Evolutionary conservation across 2,113 vertebrate genomes (phyloP).

Genomic region (Xiphophorus maculatus): DNA sequence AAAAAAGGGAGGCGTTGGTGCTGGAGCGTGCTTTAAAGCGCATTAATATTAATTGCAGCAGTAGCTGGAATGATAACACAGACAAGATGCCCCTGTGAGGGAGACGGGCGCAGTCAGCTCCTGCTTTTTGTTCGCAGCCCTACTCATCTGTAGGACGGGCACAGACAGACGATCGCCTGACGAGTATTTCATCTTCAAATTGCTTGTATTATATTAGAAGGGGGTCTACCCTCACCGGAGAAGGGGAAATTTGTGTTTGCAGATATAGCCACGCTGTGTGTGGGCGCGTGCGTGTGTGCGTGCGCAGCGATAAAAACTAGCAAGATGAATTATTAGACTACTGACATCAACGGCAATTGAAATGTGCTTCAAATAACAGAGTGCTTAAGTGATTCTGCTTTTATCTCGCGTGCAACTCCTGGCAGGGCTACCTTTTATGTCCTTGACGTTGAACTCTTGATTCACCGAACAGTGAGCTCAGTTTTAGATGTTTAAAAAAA

Average conservation of each 20-base stretch:
- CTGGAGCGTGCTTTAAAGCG: slow-evolving; percentile 76
- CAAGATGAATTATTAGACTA: slow-evolving; percentile 66
- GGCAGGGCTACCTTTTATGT: slow-evolving; percentile 70
- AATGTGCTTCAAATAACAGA: slow-evolving; percentile 72
- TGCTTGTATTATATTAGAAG: slow-evolving; percentile 66
- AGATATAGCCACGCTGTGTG: slow-evolving; percentile 27
- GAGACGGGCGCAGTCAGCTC: slow-evolving; percentile 55
- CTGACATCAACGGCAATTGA: slow-evolving; percentile 70
- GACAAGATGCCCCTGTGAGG: slow-evolving; percentile 70
- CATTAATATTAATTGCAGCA: slow-evolving; percentile 83
- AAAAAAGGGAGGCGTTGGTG: slow-evolving; percentile 59
- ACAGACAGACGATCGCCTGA: slow-evolving; percentile 51
- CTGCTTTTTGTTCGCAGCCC: slow-evolving; percentile 58
- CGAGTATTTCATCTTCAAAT: slow-evolving; percentile 67
- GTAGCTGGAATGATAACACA: slow-evolving; percentile 73
- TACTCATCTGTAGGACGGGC: slow-evolving; percentile 53
- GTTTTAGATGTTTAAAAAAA: slow-evolving; percentile 68
- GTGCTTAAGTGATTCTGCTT: slow-evolving; percentile 71
- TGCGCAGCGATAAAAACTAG: slow-evolving; percentile 44
- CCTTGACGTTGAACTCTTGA: slow-evolving; percentile 65
- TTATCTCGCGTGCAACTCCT: slow-evolving; percentile 68
- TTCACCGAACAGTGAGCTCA: slow-evolving; percentile 70
- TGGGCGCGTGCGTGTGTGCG: neutral
- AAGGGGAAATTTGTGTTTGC: slow-evolving; percentile 55
- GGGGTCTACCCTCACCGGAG: slow-evolving; percentile 37